Evolutionary conservation across 2,797 vertebrate genomes (phyloP).

Genomic region (Myripristis jacobus): DNA sequence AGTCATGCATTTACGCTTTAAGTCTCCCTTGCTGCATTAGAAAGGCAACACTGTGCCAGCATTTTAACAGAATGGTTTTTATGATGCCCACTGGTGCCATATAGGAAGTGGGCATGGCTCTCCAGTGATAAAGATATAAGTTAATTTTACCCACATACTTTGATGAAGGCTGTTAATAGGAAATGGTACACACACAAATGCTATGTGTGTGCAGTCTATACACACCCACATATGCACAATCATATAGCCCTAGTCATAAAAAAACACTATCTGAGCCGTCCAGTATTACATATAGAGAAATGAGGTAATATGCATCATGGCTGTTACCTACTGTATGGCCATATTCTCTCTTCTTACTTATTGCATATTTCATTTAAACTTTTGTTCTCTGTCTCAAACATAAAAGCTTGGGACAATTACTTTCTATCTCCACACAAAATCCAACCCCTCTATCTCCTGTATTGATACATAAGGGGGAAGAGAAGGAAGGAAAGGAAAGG

Average conservation of each 20-base stretch:
- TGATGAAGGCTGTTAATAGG: conserved; percentile 35
- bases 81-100: conserved; percentile 54
- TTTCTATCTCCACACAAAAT: conserved; percentile 21
- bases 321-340: not conserved
- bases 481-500: too few species aligned
- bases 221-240: conserved; percentile 17
- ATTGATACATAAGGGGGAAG: too few species aligned
- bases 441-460: too few species aligned
- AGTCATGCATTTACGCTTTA: conserved; percentile 39
- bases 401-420: not conserved
- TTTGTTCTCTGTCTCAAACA: conserved; percentile 20
- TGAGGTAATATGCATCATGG: conserved; percentile 11
- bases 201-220: conserved; percentile 10
- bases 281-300: conserved; percentile 16
- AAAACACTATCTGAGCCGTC: not conserved
- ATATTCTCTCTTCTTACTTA: not conserved
- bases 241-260: conserved; percentile 7
- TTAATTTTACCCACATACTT: conserved; percentile 45
- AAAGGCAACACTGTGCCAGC: conserved; percentile 49
- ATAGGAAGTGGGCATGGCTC: conserved; percentile 35
- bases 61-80: conserved; percentile 60
- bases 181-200: not conserved
- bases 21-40: conserved; percentile 46
- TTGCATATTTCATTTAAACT: not conserved
- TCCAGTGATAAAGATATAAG: conserved; percentile 43